Evolutionary conservation across 2,797 vertebrate species (phyloP).

Genomic region (Manis javanica): DNA sequence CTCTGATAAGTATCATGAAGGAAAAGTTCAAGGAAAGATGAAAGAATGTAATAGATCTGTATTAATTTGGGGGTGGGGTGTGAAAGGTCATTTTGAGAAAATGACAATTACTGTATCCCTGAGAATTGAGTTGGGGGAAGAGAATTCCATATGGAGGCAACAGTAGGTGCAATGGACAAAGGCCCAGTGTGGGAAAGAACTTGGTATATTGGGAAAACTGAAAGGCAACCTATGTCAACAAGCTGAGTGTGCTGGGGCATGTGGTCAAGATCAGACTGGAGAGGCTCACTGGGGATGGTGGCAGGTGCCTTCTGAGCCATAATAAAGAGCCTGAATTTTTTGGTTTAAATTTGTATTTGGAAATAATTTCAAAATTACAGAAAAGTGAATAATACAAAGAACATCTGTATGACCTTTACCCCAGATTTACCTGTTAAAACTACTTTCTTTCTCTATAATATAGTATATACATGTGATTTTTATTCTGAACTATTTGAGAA

Average conservation of each 20-base stretch:
- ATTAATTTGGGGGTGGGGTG: background rate
- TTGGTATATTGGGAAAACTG: background rate
- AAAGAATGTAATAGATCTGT: background rate
- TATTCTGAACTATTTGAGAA: background rate
- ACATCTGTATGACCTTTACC: background rate
- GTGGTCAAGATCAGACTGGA: background rate
- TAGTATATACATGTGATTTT: background rate
- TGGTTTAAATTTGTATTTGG: constrained; percentile 44
- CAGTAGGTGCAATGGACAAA: background rate
- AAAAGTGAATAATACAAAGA: background rate
- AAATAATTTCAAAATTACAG: constrained; percentile 41
- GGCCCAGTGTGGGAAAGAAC: background rate
- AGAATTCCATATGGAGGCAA: background rate
- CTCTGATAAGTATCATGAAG: background rate
- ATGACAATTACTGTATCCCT: background rate
- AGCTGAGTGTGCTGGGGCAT: background rate
- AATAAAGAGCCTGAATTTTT: background rate
- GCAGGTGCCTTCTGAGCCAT: background rate
- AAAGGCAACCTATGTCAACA: background rate
- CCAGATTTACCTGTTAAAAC: background rate
- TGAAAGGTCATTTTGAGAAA: background rate
- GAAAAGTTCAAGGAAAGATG: background rate
- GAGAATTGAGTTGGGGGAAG: background rate
- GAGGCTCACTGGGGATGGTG: background rate
- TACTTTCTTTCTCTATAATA: background rate